A percentile compares a stretch with the other conserved stretches of the same genome.
Conservation (phyloP, 2,113 vertebrate species). For the Cyprinus carpio region DNA sequence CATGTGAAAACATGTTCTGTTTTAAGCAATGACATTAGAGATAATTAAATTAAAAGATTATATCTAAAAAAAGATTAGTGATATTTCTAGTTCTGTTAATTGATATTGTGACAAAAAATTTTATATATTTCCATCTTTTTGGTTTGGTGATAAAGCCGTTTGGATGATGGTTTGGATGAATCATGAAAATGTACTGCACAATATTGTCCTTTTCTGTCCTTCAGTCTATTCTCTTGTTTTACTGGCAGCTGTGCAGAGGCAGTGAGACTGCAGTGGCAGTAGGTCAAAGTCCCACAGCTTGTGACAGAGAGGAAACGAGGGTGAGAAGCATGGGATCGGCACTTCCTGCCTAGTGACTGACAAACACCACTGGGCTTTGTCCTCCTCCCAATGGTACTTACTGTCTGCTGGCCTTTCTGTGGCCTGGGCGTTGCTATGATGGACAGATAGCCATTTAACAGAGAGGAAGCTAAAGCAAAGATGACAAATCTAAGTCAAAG, state of each 20-base stretch:
- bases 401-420: constrained; percentile 38
- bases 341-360: constrained; percentile 54
- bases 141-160: too few species aligned
- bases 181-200: not conserved
- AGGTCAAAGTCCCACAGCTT: constrained; percentile 25
- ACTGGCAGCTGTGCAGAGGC: not conserved
- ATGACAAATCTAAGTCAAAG: constrained; percentile 4
- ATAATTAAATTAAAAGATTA: too few species aligned
- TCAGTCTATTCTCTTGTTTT: not conserved
- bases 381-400: constrained; percentile 40
- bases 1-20: too few species aligned
- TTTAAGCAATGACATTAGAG: too few species aligned
- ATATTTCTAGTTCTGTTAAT: too few species aligned
- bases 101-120: too few species aligned
- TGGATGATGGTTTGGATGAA: too few species aligned
- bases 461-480: not conserved
- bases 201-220: not conserved
- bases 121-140: too few species aligned
- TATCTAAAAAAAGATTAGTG: too few species aligned
- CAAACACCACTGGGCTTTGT: constrained; percentile 16
- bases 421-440: constrained; percentile 47
- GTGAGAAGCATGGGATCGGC: constrained; percentile 44
- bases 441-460: constrained; percentile 33
- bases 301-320: constrained; percentile 51
- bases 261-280: not conserved